Evolutionary conservation across 2,113 vertebrate species (phyloP).

Genomic region (Tor tambroides): DNA sequence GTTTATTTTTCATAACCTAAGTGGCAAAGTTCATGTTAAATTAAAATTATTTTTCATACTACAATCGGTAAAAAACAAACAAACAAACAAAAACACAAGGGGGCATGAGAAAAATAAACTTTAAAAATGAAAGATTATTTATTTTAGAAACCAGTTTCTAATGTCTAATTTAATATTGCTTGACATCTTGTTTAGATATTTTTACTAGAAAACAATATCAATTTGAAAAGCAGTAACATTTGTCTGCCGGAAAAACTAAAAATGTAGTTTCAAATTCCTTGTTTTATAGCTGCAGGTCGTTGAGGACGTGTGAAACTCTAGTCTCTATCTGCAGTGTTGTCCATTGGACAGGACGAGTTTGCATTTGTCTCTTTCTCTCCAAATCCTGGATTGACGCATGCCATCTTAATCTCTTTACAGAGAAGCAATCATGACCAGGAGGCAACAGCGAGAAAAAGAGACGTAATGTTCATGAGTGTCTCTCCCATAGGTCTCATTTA

Average conservation of each 20-base stretch:
- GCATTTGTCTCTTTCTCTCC: slow-evolving; percentile 77
- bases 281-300: slow-evolving; percentile 17
- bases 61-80: not conserved
- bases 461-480: slow-evolving; percentile 34
- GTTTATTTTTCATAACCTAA: not conserved
- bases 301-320: slow-evolving; percentile 32
- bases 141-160: not conserved
- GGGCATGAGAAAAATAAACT: not conserved
- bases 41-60: not conserved
- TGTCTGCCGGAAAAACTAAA: not conserved
- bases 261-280: not conserved
- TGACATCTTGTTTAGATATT: not conserved
- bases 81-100: no score
- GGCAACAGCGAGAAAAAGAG: slow-evolving; percentile 16
- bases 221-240: not conserved
- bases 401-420: slow-evolving; percentile 87
- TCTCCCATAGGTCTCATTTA: not conserved
- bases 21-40: not conserved
- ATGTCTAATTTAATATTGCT: not conserved
- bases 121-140: no score
- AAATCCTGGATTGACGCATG: slow-evolving; percentile 88
- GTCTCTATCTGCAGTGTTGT: slow-evolving; percentile 44
- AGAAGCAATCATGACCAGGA: slow-evolving; percentile 75
- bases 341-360: slow-evolving; percentile 71
- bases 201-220: not conserved